Percentiles rank a stretch among this genome's conserved stretches.
Conservation (phyloP, 2,113 vertebrate species). For the Corydoras sp. region DNA sequence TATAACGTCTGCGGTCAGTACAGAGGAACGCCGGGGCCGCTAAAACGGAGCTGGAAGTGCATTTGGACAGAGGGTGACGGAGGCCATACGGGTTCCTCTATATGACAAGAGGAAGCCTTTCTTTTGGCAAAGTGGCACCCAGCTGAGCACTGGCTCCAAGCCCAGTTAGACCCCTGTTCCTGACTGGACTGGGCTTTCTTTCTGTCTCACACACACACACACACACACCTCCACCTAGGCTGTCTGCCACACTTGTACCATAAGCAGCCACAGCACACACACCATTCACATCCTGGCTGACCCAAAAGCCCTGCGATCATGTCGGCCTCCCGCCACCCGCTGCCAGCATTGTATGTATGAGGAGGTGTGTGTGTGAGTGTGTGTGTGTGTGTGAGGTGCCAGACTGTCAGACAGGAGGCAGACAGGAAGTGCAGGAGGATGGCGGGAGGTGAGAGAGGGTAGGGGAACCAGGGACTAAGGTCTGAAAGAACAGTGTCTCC, state of each 20-base stretch:
- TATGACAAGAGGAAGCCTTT: conserved; percentile 27
- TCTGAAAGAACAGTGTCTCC: neutral
- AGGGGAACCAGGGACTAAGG: conserved; percentile 1
- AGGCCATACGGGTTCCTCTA: too few relatives aligned
- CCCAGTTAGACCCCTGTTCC: conserved; percentile 45
- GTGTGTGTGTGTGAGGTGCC: conserved; percentile 5
- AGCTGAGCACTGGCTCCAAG: conserved; percentile 54
- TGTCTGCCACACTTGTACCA: conserved; percentile 37
- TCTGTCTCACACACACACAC: conserved; percentile 13
- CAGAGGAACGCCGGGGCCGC: neutral
- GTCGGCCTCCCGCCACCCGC: conserved; percentile 39
- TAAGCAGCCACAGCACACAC: conserved; percentile 19
- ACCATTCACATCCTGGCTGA: conserved; percentile 42
- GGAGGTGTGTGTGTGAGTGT: conserved; percentile 7
- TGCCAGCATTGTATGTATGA: conserved; percentile 33
- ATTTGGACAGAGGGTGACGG: too few relatives aligned
- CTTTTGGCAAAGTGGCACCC: conserved; percentile 38
- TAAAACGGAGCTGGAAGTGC: neutral
- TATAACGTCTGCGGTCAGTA: neutral
- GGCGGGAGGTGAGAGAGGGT: conserved; percentile 11
- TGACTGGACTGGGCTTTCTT: conserved; percentile 22
- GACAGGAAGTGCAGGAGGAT: conserved; percentile 26
- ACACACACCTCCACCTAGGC: conserved; percentile 26
- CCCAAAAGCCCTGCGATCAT: conserved; percentile 42
- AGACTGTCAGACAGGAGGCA: conserved; percentile 15